A percentile compares a stretch with the other conserved stretches of the same genome.
Evolutionary conservation across 1,140 invertebrate genomes (phyloP).

Genomic region (Magallana ariakensis): DNA sequence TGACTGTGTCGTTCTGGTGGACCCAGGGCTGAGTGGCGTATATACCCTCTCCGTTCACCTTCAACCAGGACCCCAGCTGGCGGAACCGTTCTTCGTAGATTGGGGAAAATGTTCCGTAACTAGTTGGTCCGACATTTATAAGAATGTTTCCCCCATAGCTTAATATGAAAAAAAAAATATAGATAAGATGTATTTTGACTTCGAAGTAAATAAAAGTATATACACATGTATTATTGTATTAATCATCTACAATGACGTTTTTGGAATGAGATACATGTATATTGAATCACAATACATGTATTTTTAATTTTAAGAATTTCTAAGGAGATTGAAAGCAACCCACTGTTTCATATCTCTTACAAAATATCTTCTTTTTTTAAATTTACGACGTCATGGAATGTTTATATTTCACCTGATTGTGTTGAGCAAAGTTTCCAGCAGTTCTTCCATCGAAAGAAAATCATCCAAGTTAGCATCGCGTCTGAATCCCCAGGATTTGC

Average conservation of each 20-base stretch:
- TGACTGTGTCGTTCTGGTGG: conserved; percentile 90
- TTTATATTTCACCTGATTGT: conserved; percentile 83
- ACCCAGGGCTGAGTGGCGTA: conserved; percentile 86
- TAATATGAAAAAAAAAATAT: conserved; percentile 45
- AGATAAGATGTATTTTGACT: too few species aligned
- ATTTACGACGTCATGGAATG: too few species aligned
- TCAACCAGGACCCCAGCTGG: conserved; percentile 86
- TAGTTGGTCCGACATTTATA: conserved; percentile 94
- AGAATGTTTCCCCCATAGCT: conserved; percentile 94
- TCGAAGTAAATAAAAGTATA: too few species aligned
- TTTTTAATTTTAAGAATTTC: too few species aligned
- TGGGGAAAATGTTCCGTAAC: conserved; percentile 91
- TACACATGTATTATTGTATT: too few species aligned
- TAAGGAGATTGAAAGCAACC: too few species aligned
- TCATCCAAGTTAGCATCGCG: conserved; percentile 87
- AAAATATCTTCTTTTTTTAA: too few species aligned
- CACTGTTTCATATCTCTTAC: too few species aligned
- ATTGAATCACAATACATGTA: too few species aligned
- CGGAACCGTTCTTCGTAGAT: conserved; percentile 93
- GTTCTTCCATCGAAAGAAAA: conserved; percentile 85
- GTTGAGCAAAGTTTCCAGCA: conserved; percentile 86
- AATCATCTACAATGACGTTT: background rate
- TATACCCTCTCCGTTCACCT: conserved; percentile 93
- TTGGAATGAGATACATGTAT: too few species aligned
- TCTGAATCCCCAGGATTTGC: conserved; percentile 85